Evolutionary conservation across 2,797 vertebrate genomes (phyloP).

Genomic region (Hydrophis major): DNA sequence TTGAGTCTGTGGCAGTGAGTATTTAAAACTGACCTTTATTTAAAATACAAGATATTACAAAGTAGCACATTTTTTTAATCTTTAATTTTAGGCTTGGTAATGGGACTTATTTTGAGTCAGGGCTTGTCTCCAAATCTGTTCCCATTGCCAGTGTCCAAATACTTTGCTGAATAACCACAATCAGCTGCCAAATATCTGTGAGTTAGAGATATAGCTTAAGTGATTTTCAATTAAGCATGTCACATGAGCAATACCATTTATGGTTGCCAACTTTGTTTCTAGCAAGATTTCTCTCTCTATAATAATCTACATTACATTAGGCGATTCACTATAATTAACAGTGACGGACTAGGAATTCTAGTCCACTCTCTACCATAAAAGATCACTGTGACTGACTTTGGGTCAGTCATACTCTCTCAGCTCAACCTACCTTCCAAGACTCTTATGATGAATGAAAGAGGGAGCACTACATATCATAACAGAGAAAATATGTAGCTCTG

Average conservation of each 20-base stretch:
- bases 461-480: not conserved
- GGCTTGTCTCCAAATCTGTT: not conserved
- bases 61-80: not conserved
- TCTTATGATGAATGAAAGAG: not conserved
- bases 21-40: not conserved
- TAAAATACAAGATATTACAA: not conserved
- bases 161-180: not conserved
- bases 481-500: not conserved
- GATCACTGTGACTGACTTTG: not conserved
- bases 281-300: not conserved
- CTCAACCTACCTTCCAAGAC: not conserved
- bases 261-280: not conserved
- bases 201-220: not conserved
- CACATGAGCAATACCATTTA: not conserved
- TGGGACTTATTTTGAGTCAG: not conserved
- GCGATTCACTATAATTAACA: not conserved
- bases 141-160: not conserved
- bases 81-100: not conserved
- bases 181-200: not conserved
- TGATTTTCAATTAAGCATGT: not conserved
- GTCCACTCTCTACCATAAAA: not conserved
- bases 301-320: not conserved
- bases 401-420: not conserved
- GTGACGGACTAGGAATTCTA: not conserved
- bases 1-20: constrained; percentile 8